Evolutionary conservation across 2,888 invertebrate genomes (phyloP), one percentile per base, ranked within the genome.

Genomic region (Dasysyrphus albostriatus): DNA sequence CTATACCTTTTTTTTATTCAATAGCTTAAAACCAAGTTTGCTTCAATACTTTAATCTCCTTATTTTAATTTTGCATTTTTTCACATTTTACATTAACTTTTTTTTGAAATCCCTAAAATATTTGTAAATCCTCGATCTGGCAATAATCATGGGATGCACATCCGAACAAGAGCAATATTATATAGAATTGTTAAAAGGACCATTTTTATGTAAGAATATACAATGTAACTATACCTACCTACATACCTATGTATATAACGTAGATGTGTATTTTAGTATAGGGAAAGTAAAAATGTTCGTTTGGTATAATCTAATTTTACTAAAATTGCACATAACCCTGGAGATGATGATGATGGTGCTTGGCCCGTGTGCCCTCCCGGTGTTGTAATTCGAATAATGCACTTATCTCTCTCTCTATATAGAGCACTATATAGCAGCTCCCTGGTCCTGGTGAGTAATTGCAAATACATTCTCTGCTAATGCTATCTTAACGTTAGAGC

Each of bases 321-420:
- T 85, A 85, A 85, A 82, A 78, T 69, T 77, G 42, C 70, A 85
- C 82, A 81, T 69, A 70, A 49, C 32, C 16, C 56, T 3, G 49
- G 19, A 49, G 65, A 51, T 44, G 34, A 34, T 47, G 65, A 51
- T 44, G 34, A 34, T 47, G 19, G 42, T 67, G 19, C 19, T 49
- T 67, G 49, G 44, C 19, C 14, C 54, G 51, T 51, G n/a, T 24
- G 58, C 42, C 69, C 78, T 72, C 58, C 63, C 51, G 75, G 77
- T 59, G 79, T 75, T 70, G 87, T 87, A 87, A 87, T 87, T 83
- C 74, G 78, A 79, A 83, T 87, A 87, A 87, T 87, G 87, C 69
- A 69, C 69, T 69, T 78, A 87, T 83, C 24, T 83, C 75, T 83
- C 44, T 69, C 75, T 83, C 44, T 69, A 10, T 37, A 34, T 32